phyloP scores from a whole-genome alignment of 1,140 invertebrate species.

The Eubasilissa regina region DNA sequence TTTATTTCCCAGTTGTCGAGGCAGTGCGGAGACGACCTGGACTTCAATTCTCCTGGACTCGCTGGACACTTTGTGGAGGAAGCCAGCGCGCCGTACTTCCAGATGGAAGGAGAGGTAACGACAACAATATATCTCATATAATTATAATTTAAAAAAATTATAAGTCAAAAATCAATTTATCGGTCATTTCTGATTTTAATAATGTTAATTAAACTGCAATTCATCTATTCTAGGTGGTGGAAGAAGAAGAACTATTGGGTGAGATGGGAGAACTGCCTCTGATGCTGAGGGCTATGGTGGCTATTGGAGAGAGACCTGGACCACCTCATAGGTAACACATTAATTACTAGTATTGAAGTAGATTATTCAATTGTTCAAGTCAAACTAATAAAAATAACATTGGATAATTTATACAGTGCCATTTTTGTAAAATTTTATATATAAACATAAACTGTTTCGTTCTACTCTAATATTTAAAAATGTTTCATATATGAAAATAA shows the following conservation, averaged over 20 bases:
- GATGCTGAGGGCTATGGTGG: slow-evolving; percentile 71
- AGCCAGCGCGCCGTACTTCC: slow-evolving; percentile 69
- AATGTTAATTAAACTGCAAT: neutral
- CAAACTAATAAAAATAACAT: too few relatives aligned
- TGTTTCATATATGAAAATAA: too few relatives aligned
- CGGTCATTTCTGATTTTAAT: too few relatives aligned
- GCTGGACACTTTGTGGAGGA: slow-evolving; percentile 69
- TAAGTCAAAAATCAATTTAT: neutral
- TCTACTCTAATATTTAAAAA: too few relatives aligned
- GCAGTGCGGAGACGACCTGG: slow-evolving; percentile 70
- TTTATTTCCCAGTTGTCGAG: slow-evolving; percentile 66
- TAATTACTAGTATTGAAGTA: too few relatives aligned
- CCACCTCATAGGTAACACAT: slow-evolving; percentile 61
- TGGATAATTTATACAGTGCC: too few relatives aligned
- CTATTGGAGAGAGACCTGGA: slow-evolving; percentile 67
- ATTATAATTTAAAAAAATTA: neutral
- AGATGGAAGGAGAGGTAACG: slow-evolving; percentile 70
- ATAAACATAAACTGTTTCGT: too few relatives aligned
- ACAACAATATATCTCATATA: slow-evolving; percentile 17
- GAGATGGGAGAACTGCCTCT: slow-evolving; percentile 70
- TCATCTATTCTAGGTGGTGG: slow-evolving; percentile 49
- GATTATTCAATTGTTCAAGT: too few relatives aligned
- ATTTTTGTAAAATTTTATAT: too few relatives aligned
- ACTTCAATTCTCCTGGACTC: slow-evolving; percentile 68
- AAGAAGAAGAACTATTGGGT: slow-evolving; percentile 63